Evolutionary conservation across 2,797 vertebrate species (phyloP), one percentile per base, ranked within the genome.

Genomic region (Microctenopoma lineatum): DNA sequence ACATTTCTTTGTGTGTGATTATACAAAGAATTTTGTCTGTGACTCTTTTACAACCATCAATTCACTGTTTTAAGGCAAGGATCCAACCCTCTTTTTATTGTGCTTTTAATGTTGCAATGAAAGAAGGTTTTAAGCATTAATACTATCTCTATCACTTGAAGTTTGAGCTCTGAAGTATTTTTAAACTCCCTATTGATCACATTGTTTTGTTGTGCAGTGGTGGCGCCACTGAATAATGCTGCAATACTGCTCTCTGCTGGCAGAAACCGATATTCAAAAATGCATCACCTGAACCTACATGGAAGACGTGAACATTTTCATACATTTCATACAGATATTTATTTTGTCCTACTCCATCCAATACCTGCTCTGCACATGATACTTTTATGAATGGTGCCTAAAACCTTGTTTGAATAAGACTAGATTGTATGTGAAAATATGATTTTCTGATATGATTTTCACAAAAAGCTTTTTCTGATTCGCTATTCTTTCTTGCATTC

Each of bases 161-260:
- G 65, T 73, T 32, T 63, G 63, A 81, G n/a, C 80, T 79, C 84
- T 74, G 67, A 58, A 68, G 59, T 58, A 55, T 77, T 69, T 71
- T 73, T 44, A 77, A 81, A 63, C 66, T 80, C 70, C 55, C 59
- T 32, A 39, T 45, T 83, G 77, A 84, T 84, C 73, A 73, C 58
- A 77, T 59, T 77, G 50, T 38, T n/a, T 79, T 74, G 78, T 79
- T 87, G 76, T 81, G 59, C 38, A 29, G 7, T 67, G 66, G 46
- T 51, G 63, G 66, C 27, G 29, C 15, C 47, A 15, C 39, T 53
- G 54, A 77, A 53, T 69, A 70, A 73, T 87, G 80, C 73, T 91
- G 59, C 90, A 89, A 84, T 73, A 83, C 87, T 92, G 92, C 92
- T 69, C 92, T 93, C 94, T 93, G 72, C 87, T 94, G 94, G 90